Evolutionary conservation across 1,140 invertebrate species (phyloP).

Genomic region (Drosophila pruinosa): DNA sequence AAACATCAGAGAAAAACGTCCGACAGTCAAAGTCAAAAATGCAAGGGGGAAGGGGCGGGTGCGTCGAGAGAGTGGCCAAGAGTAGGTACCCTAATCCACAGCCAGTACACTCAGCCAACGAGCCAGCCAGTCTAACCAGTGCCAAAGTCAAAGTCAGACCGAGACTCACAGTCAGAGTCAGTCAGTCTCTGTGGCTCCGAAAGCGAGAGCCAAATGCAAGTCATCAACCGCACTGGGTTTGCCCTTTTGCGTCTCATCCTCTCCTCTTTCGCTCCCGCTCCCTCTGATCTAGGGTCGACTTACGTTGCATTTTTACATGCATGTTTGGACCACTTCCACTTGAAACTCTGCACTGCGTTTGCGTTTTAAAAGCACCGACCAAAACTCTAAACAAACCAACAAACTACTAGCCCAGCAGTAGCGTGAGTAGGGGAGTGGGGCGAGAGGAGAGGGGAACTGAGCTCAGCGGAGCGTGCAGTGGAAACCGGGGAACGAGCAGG

Average conservation of each 20-base stretch:
- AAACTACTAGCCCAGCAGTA: conserved; percentile 47
- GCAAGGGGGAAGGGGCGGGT: background rate
- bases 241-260: conserved; percentile 14
- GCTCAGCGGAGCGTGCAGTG: conserved; percentile 66
- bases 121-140: conserved; percentile 69
- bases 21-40: conserved; percentile 16
- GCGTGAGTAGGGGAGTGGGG: background rate
- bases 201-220: conserved; percentile 63
- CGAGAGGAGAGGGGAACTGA: conserved; percentile 10
- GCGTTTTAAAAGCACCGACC: conserved; percentile 66
- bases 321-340: conserved; percentile 60
- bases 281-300: conserved; percentile 47
- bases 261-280: background rate
- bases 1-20: conserved; percentile 18
- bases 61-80: background rate
- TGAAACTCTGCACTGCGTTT: conserved; percentile 34
- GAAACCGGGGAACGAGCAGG: conserved; percentile 39
- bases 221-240: conserved; percentile 65
- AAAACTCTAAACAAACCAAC: conserved; percentile 69
- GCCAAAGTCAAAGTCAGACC: conserved; percentile 41
- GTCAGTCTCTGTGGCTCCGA: conserved; percentile 61
- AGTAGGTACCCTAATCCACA: conserved; percentile 22
- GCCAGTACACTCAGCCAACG: conserved; percentile 20
- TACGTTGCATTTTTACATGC: conserved; percentile 79
- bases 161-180: conserved; percentile 42